Conservation (phyloP, 2,113 vertebrate species). For the Triplophysa tibetana region DNA sequence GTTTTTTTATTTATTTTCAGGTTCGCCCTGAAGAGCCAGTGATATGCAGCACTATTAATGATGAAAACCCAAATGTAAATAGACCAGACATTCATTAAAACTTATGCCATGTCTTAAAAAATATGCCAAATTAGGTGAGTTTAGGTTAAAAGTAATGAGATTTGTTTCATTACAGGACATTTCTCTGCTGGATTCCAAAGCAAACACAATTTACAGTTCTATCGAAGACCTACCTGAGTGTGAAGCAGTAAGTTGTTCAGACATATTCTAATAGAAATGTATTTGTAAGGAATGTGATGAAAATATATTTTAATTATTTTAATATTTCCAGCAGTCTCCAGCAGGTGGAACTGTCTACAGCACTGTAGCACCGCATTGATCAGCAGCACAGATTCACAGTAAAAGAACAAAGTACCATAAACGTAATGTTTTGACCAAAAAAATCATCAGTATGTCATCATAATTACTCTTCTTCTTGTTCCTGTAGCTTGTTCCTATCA, state of each 20-base stretch:
- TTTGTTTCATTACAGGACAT: no score
- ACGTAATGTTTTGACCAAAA: neutral
- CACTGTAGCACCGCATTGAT: constrained; percentile 4
- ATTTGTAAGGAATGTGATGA: neutral
- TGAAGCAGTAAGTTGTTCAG: neutral
- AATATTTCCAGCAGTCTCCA: neutral
- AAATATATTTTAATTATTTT: neutral
- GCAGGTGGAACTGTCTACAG: neutral
- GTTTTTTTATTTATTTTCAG: neutral
- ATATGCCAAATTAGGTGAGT: neutral
- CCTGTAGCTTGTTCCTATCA: no score
- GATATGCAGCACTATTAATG: constrained; percentile 5
- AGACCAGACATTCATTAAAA: neutral
- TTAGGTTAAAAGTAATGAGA: no score
- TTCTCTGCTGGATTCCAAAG: neutral
- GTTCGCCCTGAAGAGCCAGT: neutral
- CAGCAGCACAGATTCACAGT: no score
- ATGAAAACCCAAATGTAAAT: neutral
- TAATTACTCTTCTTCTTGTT: no score
- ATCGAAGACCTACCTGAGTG: neutral
- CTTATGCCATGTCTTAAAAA: no score
- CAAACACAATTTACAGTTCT: neutral
- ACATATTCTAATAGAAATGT: neutral
- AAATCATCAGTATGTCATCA: no score
- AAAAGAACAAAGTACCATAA: neutral